phyloP scores from a whole-genome alignment of 2,113 vertebrate species.

The Hippoglossus stenolepis region DNA sequence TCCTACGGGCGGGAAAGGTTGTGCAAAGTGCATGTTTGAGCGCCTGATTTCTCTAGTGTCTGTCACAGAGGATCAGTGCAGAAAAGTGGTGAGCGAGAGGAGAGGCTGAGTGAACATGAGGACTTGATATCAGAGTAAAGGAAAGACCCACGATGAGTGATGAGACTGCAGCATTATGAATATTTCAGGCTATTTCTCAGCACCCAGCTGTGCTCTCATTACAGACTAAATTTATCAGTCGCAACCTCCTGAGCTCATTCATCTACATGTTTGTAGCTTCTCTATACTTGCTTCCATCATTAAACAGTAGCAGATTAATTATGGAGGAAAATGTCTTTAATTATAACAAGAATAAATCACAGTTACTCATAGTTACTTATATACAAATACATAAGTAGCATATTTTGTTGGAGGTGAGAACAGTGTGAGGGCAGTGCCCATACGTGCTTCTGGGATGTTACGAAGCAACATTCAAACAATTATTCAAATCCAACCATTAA shows the following conservation, averaged over 20 bases:
- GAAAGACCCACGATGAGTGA: constrained; percentile 38
- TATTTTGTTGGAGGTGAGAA: too few relatives aligned
- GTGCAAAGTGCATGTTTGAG: too few relatives aligned
- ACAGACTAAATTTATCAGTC: not conserved
- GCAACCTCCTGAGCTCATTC: not conserved
- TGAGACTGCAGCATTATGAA: constrained; percentile 60
- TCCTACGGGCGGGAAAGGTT: too few relatives aligned
- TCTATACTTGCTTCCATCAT: too few relatives aligned
- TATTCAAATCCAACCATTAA: too few relatives aligned
- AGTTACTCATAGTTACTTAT: too few relatives aligned
- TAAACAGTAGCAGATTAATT: not conserved
- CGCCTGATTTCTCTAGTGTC: too few relatives aligned
- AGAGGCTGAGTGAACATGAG: not conserved
- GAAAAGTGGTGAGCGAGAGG: not conserved
- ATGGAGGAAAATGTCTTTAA: not conserved
- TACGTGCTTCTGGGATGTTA: too few relatives aligned
- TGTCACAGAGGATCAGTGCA: not conserved
- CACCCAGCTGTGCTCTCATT: constrained; percentile 8
- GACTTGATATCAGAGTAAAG: constrained; percentile 2
- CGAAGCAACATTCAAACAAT: too few relatives aligned
- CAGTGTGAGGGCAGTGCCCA: too few relatives aligned
- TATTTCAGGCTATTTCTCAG: constrained; percentile 57
- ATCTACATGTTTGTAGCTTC: not conserved
- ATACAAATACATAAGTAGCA: too few relatives aligned
- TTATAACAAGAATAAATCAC: too few relatives aligned